A percentile compares a stretch with the other conserved stretches of the same genome.
Conservation (phyloP, 2,113 vertebrate genomes). For the Oxyruncus cristatus region DNA sequence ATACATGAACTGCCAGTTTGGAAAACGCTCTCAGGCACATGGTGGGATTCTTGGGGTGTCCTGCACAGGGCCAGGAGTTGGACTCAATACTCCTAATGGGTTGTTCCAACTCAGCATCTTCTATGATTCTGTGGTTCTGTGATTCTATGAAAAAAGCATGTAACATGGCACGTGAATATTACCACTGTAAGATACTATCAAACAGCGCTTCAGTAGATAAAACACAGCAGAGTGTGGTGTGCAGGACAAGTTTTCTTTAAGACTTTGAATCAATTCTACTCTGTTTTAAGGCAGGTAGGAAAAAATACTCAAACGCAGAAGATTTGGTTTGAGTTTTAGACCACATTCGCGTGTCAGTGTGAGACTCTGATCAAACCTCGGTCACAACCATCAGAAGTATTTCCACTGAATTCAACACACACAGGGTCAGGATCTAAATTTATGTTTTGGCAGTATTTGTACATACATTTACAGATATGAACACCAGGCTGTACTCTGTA, state of each 20-base stretch:
- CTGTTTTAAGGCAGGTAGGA: not conserved
- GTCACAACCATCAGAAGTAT: not conserved
- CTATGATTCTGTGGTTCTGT: not conserved
- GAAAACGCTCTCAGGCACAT: not conserved
- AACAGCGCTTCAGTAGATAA: not conserved
- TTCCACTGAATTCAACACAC: not conserved
- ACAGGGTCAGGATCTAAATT: not conserved
- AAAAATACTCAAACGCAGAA: not conserved
- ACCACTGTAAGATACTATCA: not conserved
- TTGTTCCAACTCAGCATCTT: not conserved
- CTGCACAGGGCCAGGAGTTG: not conserved
- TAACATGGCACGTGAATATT: not conserved
- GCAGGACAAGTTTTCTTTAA: not conserved
- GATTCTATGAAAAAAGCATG: not conserved
- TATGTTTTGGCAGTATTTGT: not conserved
- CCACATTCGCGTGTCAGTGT: not conserved
- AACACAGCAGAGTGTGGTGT: not conserved
- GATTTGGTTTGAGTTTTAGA: not conserved
- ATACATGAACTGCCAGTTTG: not conserved
- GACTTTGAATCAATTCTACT: not conserved
- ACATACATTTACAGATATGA: not conserved
- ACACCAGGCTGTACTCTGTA: not conserved
- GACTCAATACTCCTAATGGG: not conserved
- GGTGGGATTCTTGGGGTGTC: not conserved
- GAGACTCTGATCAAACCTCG: not conserved